phyloP scores from a whole-genome alignment of 2,888 invertebrate species.

The Cryptosula pallasiana region DNA sequence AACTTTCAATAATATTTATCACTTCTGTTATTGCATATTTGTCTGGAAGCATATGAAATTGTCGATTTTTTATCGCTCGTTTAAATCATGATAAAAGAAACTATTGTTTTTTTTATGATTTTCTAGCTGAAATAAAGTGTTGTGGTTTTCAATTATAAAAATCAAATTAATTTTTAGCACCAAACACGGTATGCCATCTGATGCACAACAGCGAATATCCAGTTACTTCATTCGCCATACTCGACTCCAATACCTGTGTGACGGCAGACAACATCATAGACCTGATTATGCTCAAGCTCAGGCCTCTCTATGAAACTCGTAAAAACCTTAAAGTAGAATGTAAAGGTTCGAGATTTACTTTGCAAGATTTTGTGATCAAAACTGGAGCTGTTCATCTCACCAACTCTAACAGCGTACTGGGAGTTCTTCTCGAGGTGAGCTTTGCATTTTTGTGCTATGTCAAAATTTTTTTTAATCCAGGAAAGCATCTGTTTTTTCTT shows the following conservation, averaged over 20 bases:
- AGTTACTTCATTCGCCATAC: constrained; percentile 83
- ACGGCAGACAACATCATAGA: constrained; percentile 88
- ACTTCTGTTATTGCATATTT: too few species aligned
- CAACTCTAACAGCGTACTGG: constrained; percentile 74
- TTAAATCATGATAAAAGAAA: too few species aligned
- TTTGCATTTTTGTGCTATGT: too few species aligned
- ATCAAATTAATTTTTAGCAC: constrained; percentile 63
- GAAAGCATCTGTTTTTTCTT: too few species aligned
- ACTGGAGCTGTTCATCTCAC: constrained; percentile 87
- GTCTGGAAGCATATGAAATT: too few species aligned
- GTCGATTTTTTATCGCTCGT: too few species aligned
- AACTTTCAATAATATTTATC: too few species aligned
- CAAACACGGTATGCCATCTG: constrained; percentile 79
- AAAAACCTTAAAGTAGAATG: constrained; percentile 70
- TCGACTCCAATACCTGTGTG: constrained; percentile 77
- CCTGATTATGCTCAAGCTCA: constrained; percentile 80
- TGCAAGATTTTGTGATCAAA: constrained; percentile 86
- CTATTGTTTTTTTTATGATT: too few species aligned
- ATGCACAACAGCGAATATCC: constrained; percentile 93
- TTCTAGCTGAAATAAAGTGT: too few species aligned
- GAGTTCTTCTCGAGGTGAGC: constrained; percentile 79
- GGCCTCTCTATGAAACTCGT: constrained; percentile 79
- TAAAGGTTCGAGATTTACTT: constrained; percentile 62
- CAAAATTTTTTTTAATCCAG: too few species aligned
- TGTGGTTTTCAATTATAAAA: too few species aligned